Conservation (phyloP, 2,888 invertebrate species). For the Trimorus sp. region DNA sequence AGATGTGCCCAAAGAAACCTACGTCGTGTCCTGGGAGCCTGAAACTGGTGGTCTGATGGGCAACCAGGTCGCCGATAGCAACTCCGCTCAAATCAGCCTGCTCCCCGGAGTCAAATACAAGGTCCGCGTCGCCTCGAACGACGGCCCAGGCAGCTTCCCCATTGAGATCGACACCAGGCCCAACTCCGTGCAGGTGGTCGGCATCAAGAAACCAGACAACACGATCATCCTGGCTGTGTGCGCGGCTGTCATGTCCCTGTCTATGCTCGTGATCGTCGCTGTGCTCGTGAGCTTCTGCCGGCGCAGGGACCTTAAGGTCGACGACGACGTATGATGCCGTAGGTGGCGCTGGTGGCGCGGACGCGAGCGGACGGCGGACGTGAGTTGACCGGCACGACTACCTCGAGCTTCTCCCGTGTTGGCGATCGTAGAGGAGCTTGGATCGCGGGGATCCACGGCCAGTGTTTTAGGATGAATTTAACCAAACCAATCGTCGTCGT, state of each 20-base stretch:
- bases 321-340: constrained; percentile 71
- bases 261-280: constrained; percentile 68
- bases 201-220: constrained; percentile 72
- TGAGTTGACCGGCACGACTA: constrained; percentile 50
- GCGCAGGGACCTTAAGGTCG: constrained; percentile 67
- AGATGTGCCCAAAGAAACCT: constrained; percentile 70
- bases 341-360: constrained; percentile 33
- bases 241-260: constrained; percentile 69
- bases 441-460: constrained; percentile 52
- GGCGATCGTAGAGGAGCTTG: constrained; percentile 46
- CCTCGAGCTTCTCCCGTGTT: constrained; percentile 55
- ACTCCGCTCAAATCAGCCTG: constrained; percentile 78
- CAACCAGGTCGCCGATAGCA: constrained; percentile 78
- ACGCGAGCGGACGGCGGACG: constrained; percentile 26
- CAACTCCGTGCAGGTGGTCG: constrained; percentile 70
- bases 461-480: constrained; percentile 57
- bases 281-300: constrained; percentile 65
- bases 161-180: constrained; percentile 79
- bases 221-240: constrained; percentile 71
- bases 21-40: constrained; percentile 79
- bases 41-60: constrained; percentile 79
- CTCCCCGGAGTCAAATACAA: constrained; percentile 78
- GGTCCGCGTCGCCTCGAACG: constrained; percentile 78
- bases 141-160: constrained; percentile 79
- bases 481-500: constrained; percentile 4